Evolutionary conservation across 1,140 invertebrate genomes (phyloP).

Genomic region (Neuroterus valhalla): DNA sequence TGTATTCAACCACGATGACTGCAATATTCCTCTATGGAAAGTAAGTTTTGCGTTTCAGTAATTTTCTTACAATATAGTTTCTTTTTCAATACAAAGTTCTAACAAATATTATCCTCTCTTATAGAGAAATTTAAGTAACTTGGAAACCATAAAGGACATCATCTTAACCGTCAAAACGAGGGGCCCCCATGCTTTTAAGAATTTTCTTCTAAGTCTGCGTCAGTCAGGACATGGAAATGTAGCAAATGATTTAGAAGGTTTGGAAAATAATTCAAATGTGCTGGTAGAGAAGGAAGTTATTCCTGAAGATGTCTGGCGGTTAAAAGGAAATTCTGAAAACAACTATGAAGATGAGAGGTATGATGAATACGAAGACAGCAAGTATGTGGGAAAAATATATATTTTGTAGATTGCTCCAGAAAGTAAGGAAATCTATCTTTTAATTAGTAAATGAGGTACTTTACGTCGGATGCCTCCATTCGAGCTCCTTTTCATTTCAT

Average conservation of each 20-base stretch:
- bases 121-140: slow-evolving; percentile 45
- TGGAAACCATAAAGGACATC: slow-evolving; percentile 52
- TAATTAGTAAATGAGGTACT: no score
- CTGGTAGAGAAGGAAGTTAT: background rate
- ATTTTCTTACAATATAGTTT: no score
- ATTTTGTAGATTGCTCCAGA: no score
- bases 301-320: background rate
- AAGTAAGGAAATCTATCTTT: no score
- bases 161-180: slow-evolving; percentile 59
- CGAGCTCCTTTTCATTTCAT: no score
- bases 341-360: slow-evolving; percentile 27
- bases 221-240: slow-evolving; percentile 54
- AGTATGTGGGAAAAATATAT: no score
- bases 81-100: background rate
- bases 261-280: background rate
- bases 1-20: slow-evolving; percentile 60
- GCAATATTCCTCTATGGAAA: slow-evolving; percentile 58
- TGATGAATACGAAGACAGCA: background rate
- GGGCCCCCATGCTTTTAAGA: slow-evolving; percentile 62
- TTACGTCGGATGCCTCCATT: no score
- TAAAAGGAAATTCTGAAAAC: slow-evolving; percentile 17
- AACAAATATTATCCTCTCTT: slow-evolving; percentile 13
- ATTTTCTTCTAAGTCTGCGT: slow-evolving; percentile 53
- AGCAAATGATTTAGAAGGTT: slow-evolving; percentile 50
- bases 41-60: slow-evolving; percentile 46